Evolutionary conservation across 2,113 vertebrate species (phyloP).

Genomic region (Takifugu flavidus): DNA sequence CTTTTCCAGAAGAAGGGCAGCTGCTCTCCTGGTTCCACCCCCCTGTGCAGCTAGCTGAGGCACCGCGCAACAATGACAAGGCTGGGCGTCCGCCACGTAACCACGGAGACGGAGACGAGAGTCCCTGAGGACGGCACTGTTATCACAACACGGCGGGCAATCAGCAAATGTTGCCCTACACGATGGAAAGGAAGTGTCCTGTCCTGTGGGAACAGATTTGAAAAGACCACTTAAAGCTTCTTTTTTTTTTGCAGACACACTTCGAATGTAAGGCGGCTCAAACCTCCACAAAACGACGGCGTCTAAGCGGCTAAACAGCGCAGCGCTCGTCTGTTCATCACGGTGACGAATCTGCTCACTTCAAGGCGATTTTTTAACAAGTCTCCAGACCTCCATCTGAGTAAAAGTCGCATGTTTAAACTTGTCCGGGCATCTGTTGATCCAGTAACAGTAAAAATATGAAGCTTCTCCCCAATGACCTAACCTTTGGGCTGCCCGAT

Average conservation of each 20-base stretch:
- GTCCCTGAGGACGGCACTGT: slow-evolving; percentile 37
- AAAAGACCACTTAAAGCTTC: neutral
- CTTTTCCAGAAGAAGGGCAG: slow-evolving; percentile 1
- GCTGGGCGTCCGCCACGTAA: slow-evolving; percentile 58
- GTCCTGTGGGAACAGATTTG: neutral
- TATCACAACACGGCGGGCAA: slow-evolving; percentile 45
- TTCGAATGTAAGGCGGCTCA: neutral
- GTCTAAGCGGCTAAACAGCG: neutral
- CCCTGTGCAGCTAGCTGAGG: slow-evolving; percentile 23
- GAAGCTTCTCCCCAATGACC: neutral
- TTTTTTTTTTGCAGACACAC: neutral
- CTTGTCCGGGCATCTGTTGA: slow-evolving; percentile 13
- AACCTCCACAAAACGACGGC: neutral
- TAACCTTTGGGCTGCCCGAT: no score
- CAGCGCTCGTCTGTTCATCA: slow-evolving; percentile 22
- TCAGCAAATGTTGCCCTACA: slow-evolving; percentile 27
- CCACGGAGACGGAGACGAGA: slow-evolving; percentile 71
- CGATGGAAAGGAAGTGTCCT: neutral
- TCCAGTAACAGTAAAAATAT: neutral
- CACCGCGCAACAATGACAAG: slow-evolving; percentile 30
- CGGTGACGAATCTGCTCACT: slow-evolving; percentile 16
- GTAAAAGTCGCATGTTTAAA: slow-evolving; percentile 38
- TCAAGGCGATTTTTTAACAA: slow-evolving; percentile 3
- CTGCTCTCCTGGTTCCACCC: slow-evolving; percentile 40
- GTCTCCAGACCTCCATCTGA: slow-evolving; percentile 12